Conservation (phyloP, 2,888 invertebrate species). For the Yponomeuta malinellus region DNA sequence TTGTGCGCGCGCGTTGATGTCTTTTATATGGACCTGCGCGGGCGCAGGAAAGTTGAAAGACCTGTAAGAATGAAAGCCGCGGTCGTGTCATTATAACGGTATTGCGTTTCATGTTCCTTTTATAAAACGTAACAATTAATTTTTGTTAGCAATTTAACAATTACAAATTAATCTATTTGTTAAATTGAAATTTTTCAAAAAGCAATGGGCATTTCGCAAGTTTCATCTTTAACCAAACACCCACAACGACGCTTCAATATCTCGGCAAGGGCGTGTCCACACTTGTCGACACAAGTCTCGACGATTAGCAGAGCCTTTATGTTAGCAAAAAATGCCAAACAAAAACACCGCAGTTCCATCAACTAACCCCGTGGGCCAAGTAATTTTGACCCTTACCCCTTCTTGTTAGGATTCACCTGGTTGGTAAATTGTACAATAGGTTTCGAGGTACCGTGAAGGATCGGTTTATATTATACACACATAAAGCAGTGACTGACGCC, state of each 20-base stretch:
- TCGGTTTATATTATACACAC: not conserved
- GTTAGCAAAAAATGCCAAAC: slow-evolving; percentile 30
- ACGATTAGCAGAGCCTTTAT: slow-evolving; percentile 43
- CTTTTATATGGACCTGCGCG: slow-evolving; percentile 51
- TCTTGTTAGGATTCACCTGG: not conserved
- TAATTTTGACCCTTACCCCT: not conserved
- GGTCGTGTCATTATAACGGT: not conserved
- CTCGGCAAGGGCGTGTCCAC: slow-evolving; percentile 40
- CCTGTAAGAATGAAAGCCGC: slow-evolving; percentile 13
- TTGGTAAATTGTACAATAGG: not conserved
- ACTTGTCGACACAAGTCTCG: slow-evolving; percentile 58
- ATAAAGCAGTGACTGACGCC: not conserved
- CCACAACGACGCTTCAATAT: not conserved
- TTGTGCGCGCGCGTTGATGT: slow-evolving; percentile 52
- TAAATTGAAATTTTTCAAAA: not conserved
- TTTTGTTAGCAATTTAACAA: not conserved
- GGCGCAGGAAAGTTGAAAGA: slow-evolving; percentile 33
- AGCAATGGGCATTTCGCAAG: not conserved
- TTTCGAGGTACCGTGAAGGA: slow-evolving; percentile 5
- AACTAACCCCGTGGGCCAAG: not conserved
- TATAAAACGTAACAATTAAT: not conserved
- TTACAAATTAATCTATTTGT: not conserved
- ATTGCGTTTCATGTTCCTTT: not conserved
- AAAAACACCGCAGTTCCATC: slow-evolving; percentile 30
- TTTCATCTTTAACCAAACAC: not conserved